Base-by-base conservation (phyloP, 1,140 invertebrate species). In the Brachystomella parvula region DNA sequence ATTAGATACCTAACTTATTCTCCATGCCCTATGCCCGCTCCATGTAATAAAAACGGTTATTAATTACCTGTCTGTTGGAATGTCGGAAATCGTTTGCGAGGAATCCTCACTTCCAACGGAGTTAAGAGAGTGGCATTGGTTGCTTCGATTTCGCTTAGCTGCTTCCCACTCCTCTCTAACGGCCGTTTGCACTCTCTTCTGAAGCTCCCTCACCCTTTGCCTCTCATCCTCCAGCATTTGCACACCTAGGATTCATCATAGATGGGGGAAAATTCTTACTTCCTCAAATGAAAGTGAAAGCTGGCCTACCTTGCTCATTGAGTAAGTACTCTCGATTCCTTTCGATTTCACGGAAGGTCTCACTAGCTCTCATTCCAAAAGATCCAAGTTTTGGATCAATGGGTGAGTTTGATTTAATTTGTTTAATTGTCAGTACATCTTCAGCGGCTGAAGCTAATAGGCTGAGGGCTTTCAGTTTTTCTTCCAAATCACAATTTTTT, bases 161-260 rank as follows among this genome's bases (percentile, higher is more conserved):
- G 88, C 86, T 74, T 91, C 89, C 90, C 90, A 94, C 72, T 90
- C 84, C 9, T 86, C 86, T 53, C 86, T 86, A 0, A 92, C 92
- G 78, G 94, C 91, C 75, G 92, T 88, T 75, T 93, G 90, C 0
- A 89, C 90, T 64, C 89, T 81, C 64, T 88, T 83, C 75, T 94
- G 93, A 53, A 94, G 77, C 75, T 92, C 90, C 63, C 87, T 85
- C 32, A 96, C 89, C 74, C 92, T 85, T 72, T 89, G 85, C 61
- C 90, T 81, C 78, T 94, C 91, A 75, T 94, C 88, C 75, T 93
- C 90, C 74, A 95, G 92, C 47, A 95, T 89, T 82, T 90, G 86
- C 73, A 87, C 89, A 63, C 89, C 89, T 92, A 62, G n/a, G 31
- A 30, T 63, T 66, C 47, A 57, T 26, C 24, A 53, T 60, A 39